A percentile compares a stretch with the other conserved stretches of the same genome.
phyloP scores from a whole-genome alignment of 2,888 invertebrate genomes.

The Hoplodrina ambigua region DNA sequence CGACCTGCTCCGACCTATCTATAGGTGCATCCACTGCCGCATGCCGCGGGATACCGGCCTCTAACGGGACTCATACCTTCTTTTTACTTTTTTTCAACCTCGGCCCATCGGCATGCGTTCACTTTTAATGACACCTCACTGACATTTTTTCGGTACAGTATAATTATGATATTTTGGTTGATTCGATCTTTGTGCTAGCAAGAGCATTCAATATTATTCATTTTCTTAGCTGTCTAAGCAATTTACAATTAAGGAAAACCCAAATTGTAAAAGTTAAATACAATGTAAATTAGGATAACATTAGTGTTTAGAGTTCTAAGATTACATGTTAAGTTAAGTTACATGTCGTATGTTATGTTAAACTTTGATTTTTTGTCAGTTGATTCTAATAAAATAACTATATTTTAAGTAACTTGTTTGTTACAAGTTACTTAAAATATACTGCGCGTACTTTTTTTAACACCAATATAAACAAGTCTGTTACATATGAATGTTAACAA shows the following conservation, averaged over 20 bases:
- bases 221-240: background rate
- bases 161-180: conserved; percentile 12
- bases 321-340: too few relatives aligned
- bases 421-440: too few relatives aligned
- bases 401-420: conserved; percentile 11
- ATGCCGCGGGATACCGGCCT: conserved; percentile 79
- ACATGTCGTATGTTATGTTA: too few relatives aligned
- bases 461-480: conserved; percentile 35
- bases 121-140: conserved; percentile 83
- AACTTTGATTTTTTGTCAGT: background rate
- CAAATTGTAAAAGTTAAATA: background rate
- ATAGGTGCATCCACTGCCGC: conserved; percentile 57
- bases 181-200: background rate
- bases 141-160: conserved; percentile 35
- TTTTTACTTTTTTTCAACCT: conserved; percentile 84
- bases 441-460: conserved; percentile 22
- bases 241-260: background rate
- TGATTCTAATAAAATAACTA: conserved; percentile 6
- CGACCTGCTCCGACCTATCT: conserved; percentile 60
- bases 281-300: background rate
- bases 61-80: conserved; percentile 84
- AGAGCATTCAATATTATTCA: background rate
- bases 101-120: conserved; percentile 82
- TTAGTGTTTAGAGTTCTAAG: background rate
- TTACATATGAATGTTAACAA: conserved; percentile 49